phyloP scores from a whole-genome alignment of 2,113 vertebrate species.

The Bubo bubo region DNA sequence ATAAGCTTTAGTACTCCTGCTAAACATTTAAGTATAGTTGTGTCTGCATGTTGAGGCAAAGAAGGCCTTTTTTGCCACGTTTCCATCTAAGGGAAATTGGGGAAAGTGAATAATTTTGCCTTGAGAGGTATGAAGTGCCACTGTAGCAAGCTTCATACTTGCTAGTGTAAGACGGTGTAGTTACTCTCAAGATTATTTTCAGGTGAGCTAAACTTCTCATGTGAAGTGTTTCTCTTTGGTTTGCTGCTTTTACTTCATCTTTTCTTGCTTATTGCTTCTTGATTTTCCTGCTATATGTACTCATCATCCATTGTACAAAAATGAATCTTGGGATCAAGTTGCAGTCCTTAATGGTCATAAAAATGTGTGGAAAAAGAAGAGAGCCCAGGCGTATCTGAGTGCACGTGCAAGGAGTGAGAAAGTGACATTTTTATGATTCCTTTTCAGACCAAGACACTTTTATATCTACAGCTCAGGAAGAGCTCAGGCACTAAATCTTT shows the following conservation, averaged over 20 bases:
- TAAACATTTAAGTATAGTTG: neutral
- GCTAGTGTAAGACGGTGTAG: neutral
- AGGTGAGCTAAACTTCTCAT: neutral
- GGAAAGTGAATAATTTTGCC: neutral
- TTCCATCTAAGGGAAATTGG: neutral
- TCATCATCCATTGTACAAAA: neutral
- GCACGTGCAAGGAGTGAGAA: neutral
- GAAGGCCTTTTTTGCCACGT: neutral
- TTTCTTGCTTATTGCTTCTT: neutral
- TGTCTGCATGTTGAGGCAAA: neutral
- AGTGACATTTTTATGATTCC: neutral
- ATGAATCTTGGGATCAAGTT: neutral
- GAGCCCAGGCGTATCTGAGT: neutral
- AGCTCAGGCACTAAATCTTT: neutral
- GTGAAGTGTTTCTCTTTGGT: neutral
- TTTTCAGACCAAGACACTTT: neutral
- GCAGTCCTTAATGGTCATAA: neutral
- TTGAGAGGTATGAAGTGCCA: neutral
- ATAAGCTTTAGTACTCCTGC: neutral
- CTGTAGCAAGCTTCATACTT: neutral
- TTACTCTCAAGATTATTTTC: neutral
- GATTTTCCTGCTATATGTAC: neutral
- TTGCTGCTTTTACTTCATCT: neutral
- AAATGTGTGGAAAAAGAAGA: neutral
- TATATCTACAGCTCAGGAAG: neutral